Percentiles rank a stretch among this genome's conserved stretches.
These are phyloP conservation scores for Galerucella calmariensis DNA, from an alignment of 2,888 invertebrate genomes.

Conservation along the genomic window DNA sequence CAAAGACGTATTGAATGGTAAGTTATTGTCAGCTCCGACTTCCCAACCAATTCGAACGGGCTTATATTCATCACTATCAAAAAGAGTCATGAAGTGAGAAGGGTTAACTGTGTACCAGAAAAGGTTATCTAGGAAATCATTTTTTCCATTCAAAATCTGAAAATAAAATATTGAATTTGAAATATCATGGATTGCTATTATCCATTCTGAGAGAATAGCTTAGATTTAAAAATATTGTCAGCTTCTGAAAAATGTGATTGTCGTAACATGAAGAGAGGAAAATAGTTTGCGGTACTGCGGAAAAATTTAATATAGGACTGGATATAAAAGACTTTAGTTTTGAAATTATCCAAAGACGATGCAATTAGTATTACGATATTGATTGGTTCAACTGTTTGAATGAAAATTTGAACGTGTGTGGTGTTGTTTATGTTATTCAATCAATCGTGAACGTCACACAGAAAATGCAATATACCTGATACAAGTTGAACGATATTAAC, in stretches of 20 bases:
- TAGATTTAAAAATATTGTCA: not conserved
- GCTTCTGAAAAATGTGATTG: not conserved
- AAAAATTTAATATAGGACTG: too few relatives aligned
- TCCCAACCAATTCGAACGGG: constrained; percentile 23
- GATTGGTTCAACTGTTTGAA: too few relatives aligned
- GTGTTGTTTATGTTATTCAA: too few relatives aligned
- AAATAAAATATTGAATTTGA: constrained; percentile 7
- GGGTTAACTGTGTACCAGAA: not conserved
- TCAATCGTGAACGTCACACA: too few relatives aligned
- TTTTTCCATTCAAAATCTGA: constrained; percentile 23
- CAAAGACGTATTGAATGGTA: constrained; percentile 8
- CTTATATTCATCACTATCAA: constrained; percentile 13
- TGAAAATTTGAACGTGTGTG: too few relatives aligned
- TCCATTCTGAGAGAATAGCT: not conserved
- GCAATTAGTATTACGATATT: too few relatives aligned
- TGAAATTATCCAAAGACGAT: too few relatives aligned
- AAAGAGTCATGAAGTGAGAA: not conserved
- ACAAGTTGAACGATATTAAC: too few relatives aligned
- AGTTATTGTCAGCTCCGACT: constrained; percentile 3
- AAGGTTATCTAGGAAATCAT: constrained; percentile 8
- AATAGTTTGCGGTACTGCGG: too few relatives aligned
- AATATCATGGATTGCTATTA: not conserved
- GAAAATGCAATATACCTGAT: too few relatives aligned
- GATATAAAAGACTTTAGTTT: too few relatives aligned
- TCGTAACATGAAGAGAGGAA: too few relatives aligned